Evolutionary conservation across 2,797 vertebrate species (phyloP).

Genomic region (Tadarida brasiliensis): DNA sequence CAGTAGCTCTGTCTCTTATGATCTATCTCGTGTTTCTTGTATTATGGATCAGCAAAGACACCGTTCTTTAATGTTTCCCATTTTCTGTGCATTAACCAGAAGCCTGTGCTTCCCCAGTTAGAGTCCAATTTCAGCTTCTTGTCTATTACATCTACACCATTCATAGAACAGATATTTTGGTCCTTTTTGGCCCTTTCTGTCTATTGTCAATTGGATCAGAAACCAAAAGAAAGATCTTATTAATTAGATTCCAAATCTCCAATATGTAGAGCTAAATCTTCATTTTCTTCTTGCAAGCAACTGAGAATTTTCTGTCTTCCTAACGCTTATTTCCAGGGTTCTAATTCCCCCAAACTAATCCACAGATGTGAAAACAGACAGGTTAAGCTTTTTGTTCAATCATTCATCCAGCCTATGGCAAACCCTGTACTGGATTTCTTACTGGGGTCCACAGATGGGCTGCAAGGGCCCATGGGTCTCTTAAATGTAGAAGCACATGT

Average conservation of each 20-base stretch:
- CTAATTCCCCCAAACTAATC: neutral
- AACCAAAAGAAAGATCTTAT: neutral
- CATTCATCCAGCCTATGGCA: neutral
- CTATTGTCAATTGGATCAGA: neutral
- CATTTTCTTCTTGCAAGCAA: slow-evolving; percentile 24
- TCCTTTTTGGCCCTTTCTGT: neutral
- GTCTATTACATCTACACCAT: neutral
- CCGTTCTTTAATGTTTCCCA: neutral
- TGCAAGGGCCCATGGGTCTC: neutral
- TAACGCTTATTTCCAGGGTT: slow-evolving; percentile 13
- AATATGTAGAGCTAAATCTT: neutral
- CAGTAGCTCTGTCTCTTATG: neutral
- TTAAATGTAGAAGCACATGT: neutral
- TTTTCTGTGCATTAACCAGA: neutral
- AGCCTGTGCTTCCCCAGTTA: neutral
- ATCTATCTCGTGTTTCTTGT: neutral
- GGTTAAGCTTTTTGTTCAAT: neutral
- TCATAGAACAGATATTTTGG: neutral
- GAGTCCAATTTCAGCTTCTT: slow-evolving; percentile 16
- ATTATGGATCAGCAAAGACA: neutral
- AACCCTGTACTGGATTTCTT: neutral
- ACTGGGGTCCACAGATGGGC: neutral
- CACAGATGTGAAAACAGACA: neutral
- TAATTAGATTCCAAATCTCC: neutral
- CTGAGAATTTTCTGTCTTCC: neutral